Percentiles rank a stretch among this genome's conserved stretches.
Conservation (phyloP, 2,113 vertebrate species). For the Plotosus lineatus region DNA sequence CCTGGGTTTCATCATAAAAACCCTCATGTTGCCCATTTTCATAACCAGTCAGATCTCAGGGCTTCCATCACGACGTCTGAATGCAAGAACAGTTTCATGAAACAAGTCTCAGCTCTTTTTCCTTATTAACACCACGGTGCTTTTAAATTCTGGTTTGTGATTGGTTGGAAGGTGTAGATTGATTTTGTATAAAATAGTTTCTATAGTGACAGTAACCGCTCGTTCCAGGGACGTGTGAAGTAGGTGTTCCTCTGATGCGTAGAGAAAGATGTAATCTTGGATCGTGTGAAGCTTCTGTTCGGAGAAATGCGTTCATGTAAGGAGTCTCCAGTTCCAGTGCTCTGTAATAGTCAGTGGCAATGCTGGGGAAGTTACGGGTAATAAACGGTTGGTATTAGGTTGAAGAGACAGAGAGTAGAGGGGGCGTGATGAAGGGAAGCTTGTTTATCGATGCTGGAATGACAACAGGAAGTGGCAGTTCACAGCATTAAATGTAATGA, state of each 20-base stretch:
- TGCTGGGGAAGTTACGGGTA: neutral
- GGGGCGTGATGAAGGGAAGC: neutral
- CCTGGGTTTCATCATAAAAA: slow-evolving; percentile 41
- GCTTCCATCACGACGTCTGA: slow-evolving; percentile 51
- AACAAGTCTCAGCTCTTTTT: neutral
- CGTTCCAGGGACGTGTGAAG: neutral
- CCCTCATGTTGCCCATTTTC: slow-evolving; percentile 47
- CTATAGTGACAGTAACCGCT: neutral
- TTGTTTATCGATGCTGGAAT: neutral
- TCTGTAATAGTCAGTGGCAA: neutral
- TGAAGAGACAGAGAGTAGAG: neutral
- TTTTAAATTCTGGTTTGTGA: neutral
- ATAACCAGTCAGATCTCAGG: slow-evolving; percentile 63
- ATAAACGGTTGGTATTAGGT: neutral
- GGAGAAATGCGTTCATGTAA: neutral
- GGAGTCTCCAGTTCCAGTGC: neutral
- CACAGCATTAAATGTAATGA: neutral
- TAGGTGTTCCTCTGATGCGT: neutral
- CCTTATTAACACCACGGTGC: neutral
- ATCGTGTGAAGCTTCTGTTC: no score
- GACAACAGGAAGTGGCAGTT: neutral
- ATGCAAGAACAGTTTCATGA: no score
- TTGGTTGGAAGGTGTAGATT: neutral
- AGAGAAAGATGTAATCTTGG: neutral
- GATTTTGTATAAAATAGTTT: neutral